Evolutionary conservation across 53 echinoderm and acorn worm species (phyloP).

Genomic region (Apostichopus leukothele): DNA sequence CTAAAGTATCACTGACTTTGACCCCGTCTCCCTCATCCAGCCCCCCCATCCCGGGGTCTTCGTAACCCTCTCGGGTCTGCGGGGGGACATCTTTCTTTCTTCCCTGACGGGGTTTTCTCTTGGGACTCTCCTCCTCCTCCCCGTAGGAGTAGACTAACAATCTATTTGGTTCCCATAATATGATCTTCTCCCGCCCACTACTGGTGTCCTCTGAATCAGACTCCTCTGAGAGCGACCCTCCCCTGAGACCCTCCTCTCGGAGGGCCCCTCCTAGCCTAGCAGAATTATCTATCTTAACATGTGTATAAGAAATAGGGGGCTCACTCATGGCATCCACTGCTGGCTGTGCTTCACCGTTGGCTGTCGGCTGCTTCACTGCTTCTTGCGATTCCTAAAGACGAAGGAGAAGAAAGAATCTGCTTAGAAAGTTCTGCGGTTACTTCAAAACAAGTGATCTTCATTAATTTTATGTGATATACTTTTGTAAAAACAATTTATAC

Average conservation of each 20-base stretch:
- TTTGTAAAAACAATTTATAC: too few relatives aligned
- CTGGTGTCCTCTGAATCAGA: constrained; percentile 32
- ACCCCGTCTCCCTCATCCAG: constrained; percentile 8
- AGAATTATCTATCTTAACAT: constrained; percentile 3
- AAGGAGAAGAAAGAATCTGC: too few relatives aligned
- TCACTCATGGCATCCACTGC: constrained; percentile 36
- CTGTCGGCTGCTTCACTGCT: constrained; percentile 25
- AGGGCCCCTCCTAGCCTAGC: neutral
- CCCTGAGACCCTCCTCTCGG: neutral
- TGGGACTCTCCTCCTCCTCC: neutral
- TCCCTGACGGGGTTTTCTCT: too few relatives aligned
- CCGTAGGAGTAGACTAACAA: constrained; percentile 41
- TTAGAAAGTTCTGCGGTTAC: too few relatives aligned
- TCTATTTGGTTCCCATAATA: constrained; percentile 49
- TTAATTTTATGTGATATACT: too few relatives aligned
- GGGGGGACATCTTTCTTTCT: neutral
- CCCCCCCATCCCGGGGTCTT: neutral
- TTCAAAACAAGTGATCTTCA: too few relatives aligned
- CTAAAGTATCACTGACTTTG: constrained; percentile 48
- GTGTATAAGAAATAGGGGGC: constrained; percentile 31
- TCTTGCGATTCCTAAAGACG: constrained; percentile 10
- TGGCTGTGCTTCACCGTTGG: constrained; percentile 45
- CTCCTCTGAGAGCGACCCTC: neutral
- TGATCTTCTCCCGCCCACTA: constrained; percentile 44
- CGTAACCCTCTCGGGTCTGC: neutral